phyloP scores from a whole-genome alignment of 2,888 invertebrate species.

The Polietes domitor region DNA sequence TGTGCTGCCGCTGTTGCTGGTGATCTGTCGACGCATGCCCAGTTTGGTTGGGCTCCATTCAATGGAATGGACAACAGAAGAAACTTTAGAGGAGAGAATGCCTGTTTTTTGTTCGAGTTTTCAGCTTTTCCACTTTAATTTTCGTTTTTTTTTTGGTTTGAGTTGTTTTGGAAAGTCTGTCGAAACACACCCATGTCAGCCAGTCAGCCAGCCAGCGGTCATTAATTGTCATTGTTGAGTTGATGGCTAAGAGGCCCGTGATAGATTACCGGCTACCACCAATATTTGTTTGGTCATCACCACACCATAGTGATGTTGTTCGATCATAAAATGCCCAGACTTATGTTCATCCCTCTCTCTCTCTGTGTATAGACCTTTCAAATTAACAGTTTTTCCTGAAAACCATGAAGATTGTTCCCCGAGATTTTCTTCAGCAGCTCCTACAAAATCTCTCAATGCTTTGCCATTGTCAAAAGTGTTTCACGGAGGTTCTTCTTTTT shows the following conservation, averaged over 20 bases:
- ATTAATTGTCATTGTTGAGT: conserved; percentile 42
- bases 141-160: conserved; percentile 14
- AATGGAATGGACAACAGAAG: neutral
- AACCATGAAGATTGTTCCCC: conserved; percentile 7
- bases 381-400: conserved; percentile 33
- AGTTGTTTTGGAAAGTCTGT: conserved; percentile 51
- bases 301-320: neutral
- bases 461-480: conserved; percentile 17
- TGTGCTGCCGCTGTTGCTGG: conserved; percentile 1
- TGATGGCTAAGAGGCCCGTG: conserved; percentile 47
- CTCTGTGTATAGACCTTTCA: conserved; percentile 27
- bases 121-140: conserved; percentile 20
- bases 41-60: neutral
- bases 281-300: conserved; percentile 17
- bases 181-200: conserved; percentile 24
- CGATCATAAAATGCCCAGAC: conserved; percentile 26
- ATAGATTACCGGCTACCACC: conserved; percentile 47
- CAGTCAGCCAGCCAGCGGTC: too few species aligned
- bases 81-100: conserved; percentile 20
- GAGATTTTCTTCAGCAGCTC: neutral
- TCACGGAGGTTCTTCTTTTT: neutral
- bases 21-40: conserved; percentile 43
- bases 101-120: conserved; percentile 10
- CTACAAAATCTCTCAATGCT: neutral
- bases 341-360: neutral